phyloP scores from a whole-genome alignment of 1,140 invertebrate genomes.

The Camponotus pennsylvanicus region DNA sequence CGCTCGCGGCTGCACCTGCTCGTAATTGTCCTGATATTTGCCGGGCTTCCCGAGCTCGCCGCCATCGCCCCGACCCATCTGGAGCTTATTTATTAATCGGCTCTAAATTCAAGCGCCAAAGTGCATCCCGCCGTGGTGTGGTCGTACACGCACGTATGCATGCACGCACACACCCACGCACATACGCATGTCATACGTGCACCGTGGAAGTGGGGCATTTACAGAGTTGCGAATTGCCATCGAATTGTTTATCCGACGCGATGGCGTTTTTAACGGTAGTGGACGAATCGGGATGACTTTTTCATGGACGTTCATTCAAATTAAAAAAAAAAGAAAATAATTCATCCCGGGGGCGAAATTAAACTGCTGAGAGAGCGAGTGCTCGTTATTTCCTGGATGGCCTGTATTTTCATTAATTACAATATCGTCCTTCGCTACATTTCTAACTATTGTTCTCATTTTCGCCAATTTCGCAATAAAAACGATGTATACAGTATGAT shows the following conservation, averaged over 20 bases:
- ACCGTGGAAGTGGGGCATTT: slow-evolving; percentile 30
- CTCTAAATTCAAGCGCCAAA: slow-evolving; percentile 67
- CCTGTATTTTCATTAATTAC: slow-evolving; percentile 22
- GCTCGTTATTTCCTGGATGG: background rate
- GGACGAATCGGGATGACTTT: background rate
- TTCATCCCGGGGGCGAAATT: slow-evolving; percentile 9
- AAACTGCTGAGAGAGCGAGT: slow-evolving; percentile 1
- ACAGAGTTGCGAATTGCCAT: background rate
- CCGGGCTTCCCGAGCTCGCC: background rate
- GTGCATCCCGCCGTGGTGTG: slow-evolving; percentile 58
- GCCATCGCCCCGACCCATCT: slow-evolving; percentile 54
- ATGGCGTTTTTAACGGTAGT: background rate
- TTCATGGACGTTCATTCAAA: slow-evolving; percentile 17
- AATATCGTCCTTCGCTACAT: background rate
- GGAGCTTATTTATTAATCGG: slow-evolving; percentile 78
- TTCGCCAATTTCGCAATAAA: slow-evolving; percentile 9
- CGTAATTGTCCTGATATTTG: slow-evolving; percentile 78
- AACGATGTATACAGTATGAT: background rate
- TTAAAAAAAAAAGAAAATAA: slow-evolving; percentile 15
- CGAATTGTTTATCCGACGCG: slow-evolving; percentile 5
- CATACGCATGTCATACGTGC: background rate
- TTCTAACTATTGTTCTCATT: background rate
- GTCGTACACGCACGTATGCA: background rate
- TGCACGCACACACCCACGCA: slow-evolving; percentile 5
- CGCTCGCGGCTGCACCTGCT: slow-evolving; percentile 71